Evolutionary conservation across 2,888 invertebrate species (phyloP).

Genomic region (Hybos culiciformis): DNA sequence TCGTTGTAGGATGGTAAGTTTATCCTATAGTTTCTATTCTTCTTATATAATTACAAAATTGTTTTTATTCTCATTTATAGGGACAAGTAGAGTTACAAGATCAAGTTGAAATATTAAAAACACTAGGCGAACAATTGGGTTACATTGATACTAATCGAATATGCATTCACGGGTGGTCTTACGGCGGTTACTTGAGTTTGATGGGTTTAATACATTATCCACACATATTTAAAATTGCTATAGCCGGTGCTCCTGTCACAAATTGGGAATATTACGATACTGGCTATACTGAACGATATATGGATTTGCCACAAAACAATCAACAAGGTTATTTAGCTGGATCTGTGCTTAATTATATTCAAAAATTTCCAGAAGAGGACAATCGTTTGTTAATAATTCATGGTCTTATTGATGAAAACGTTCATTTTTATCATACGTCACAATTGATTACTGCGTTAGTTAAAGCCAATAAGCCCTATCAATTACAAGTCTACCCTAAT

Average conservation of each 20-base stretch:
- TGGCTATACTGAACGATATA: conserved; percentile 96
- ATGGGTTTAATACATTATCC: conserved; percentile 89
- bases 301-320: conserved; percentile 73
- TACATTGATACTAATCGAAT: conserved; percentile 86
- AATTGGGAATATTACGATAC: conserved; percentile 97
- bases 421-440: conserved; percentile 94
- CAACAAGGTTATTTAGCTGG: conserved; percentile 67
- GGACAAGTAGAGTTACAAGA: conserved; percentile 88
- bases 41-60: no score
- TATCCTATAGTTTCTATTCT: no score
- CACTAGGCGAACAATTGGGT: conserved; percentile 67
- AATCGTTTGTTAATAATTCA: conserved; percentile 89
- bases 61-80: no score
- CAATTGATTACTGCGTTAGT: conserved; percentile 80
- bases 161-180: conserved; percentile 97
- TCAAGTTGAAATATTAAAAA: conserved; percentile 86
- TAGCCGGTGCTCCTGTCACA: conserved; percentile 95
- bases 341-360: conserved; percentile 70
- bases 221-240: conserved; percentile 85
- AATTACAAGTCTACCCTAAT: conserved; percentile 87
- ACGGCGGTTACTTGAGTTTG: conserved; percentile 90
- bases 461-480: conserved; percentile 90
- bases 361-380: conserved; percentile 83
- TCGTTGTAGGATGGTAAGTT: conserved; percentile 73
- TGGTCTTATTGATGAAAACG: conserved; percentile 96